Evolutionary conservation across 2,113 vertebrate species (phyloP).

Genomic region (Myotis brandtii): DNA sequence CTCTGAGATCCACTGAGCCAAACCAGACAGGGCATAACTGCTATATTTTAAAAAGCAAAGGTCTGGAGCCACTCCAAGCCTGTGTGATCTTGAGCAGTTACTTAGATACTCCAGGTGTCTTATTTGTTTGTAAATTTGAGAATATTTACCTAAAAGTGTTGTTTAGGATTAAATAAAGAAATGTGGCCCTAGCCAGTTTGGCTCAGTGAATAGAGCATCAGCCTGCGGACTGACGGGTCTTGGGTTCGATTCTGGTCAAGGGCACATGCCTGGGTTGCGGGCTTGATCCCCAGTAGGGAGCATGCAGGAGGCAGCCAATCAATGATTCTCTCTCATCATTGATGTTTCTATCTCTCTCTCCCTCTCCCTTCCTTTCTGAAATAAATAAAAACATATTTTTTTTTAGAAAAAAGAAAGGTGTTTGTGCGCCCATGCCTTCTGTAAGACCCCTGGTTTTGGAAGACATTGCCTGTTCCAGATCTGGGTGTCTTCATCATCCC

Average conservation of each 20-base stretch:
- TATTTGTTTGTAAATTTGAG: slow-evolving; percentile 21
- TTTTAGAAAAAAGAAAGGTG: not conserved
- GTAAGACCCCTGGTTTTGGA: not conserved
- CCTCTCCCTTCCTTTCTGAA: too few relatives aligned
- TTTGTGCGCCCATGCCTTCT: not conserved
- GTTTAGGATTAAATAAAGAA: not conserved
- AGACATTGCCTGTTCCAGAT: not conserved
- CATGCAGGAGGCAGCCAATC: too few relatives aligned
- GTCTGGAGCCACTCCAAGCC: not conserved
- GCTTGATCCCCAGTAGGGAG: too few relatives aligned
- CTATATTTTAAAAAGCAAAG: not conserved
- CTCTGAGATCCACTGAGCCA: too few relatives aligned
- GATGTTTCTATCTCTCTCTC: too few relatives aligned
- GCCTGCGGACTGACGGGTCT: too few relatives aligned
- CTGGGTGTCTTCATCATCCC: not conserved
- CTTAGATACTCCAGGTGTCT: slow-evolving; percentile 18
- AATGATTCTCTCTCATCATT: too few relatives aligned
- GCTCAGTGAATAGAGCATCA: too few relatives aligned
- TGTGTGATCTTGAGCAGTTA: not conserved
- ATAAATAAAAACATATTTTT: too few relatives aligned
- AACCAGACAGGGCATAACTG: not conserved
- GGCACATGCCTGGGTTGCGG: too few relatives aligned
- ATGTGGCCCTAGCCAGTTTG: not conserved
- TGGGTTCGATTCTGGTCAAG: too few relatives aligned
- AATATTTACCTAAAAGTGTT: not conserved